phyloP scores from a whole-genome alignment of 2,888 invertebrate species.

The Empis livida region DNA sequence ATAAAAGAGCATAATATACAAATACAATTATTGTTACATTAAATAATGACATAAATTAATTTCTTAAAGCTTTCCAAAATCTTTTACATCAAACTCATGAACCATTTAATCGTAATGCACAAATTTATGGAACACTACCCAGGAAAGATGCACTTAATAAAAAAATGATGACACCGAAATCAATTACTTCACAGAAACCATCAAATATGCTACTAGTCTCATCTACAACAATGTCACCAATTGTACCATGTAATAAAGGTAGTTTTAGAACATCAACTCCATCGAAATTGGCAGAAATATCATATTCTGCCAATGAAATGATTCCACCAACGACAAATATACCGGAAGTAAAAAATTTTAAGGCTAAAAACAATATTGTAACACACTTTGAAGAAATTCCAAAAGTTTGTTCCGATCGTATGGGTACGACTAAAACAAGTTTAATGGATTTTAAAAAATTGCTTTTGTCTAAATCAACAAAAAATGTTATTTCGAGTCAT shows the following conservation, averaged over 20 bases:
- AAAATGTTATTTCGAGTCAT: conserved; percentile 41
- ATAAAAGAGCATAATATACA: no score
- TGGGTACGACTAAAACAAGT: conserved; percentile 59
- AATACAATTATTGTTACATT: no score
- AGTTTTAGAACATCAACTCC: conserved; percentile 58
- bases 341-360: conserved; percentile 24
- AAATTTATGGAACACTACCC: conserved; percentile 47
- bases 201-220: not conserved
- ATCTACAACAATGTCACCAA: conserved; percentile 47
- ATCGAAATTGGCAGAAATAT: conserved; percentile 26
- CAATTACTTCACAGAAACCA: not conserved
- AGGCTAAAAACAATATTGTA: conserved; percentile 20
- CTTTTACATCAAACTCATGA: conserved; percentile 19
- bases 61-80: conserved; percentile 9
- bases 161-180: not conserved
- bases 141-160: not conserved
- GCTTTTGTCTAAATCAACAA: conserved; percentile 61
- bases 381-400: conserved; percentile 23
- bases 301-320: conserved; percentile 12
- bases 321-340: conserved; percentile 12
- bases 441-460: conserved; percentile 74
- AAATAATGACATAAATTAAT: no score
- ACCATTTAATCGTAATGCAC: conserved; percentile 35
- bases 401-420: conserved; percentile 49
- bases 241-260: conserved; percentile 47